phyloP scores from a whole-genome alignment of 2,797 vertebrate species.

The Semaprochilodus insignis region DNA sequence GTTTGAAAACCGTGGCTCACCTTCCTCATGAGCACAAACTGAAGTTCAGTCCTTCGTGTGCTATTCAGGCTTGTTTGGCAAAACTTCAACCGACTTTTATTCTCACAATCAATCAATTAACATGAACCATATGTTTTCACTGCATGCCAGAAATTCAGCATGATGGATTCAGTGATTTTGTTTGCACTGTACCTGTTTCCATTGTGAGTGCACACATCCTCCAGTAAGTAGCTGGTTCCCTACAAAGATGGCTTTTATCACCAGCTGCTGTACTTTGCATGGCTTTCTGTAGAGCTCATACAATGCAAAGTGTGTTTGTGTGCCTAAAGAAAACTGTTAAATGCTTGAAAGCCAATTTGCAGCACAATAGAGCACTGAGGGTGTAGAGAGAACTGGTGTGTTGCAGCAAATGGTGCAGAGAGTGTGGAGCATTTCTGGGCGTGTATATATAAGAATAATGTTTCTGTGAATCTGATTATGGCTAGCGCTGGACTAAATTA shows the following conservation, averaged over 20 bases:
- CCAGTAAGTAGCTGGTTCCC: not conserved
- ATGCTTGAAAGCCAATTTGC: constrained; percentile 14
- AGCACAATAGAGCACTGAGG: constrained; percentile 1
- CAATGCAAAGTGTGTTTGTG: not conserved
- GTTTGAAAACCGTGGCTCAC: too few species aligned
- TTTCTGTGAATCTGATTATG: constrained; percentile 23
- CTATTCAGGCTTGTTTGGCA: not conserved
- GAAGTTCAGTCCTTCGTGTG: not conserved
- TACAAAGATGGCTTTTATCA: not conserved
- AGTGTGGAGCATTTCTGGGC: not conserved
- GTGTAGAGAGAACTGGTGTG: not conserved
- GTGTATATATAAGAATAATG: constrained; percentile 1
- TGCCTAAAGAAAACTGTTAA: constrained; percentile 16
- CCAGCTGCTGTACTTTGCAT: not conserved
- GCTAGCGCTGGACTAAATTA: constrained; percentile 4
- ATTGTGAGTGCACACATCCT: not conserved
- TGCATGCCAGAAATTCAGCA: not conserved
- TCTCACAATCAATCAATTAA: not conserved
- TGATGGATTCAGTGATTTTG: constrained; percentile 1
- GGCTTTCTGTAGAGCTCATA: not conserved
- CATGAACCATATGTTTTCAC: not conserved
- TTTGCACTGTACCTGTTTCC: not conserved
- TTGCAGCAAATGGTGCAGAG: constrained; percentile 1
- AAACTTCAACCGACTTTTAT: not conserved
- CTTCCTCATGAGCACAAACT: not conserved